Evolutionary conservation across 2,888 invertebrate species (phyloP).

Genomic region (Choristoneura rosaceana): DNA sequence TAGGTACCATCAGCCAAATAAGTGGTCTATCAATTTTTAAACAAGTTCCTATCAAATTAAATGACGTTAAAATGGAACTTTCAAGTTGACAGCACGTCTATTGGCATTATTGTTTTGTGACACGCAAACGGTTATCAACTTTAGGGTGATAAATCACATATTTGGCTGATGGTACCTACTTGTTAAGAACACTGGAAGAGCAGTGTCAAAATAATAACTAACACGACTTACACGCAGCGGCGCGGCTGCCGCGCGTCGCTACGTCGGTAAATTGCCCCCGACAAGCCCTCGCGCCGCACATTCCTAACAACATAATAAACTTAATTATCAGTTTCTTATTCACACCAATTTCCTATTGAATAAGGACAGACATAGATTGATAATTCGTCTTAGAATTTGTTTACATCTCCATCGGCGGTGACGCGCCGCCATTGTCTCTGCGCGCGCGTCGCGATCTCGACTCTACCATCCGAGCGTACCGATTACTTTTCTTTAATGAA

Average conservation of each 20-base stretch:
- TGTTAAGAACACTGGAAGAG: neutral
- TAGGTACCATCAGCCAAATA: too few relatives aligned
- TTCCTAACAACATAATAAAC: constrained; percentile 39
- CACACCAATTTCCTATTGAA: constrained; percentile 37
- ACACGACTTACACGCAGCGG: neutral
- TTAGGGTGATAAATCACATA: too few relatives aligned
- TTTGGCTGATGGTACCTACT: too few relatives aligned
- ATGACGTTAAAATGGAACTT: too few relatives aligned
- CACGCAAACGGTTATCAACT: too few relatives aligned
- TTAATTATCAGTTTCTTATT: constrained; percentile 42
- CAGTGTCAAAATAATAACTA: neutral
- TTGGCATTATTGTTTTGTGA: too few relatives aligned
- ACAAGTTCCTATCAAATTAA: too few relatives aligned
- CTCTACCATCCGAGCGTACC: constrained; percentile 7
- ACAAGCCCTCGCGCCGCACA: constrained; percentile 11
- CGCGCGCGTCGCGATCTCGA: constrained; percentile 19
- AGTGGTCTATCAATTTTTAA: too few relatives aligned
- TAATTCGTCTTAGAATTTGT: constrained; percentile 42
- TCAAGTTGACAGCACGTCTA: too few relatives aligned
- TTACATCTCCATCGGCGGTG: constrained; percentile 41
- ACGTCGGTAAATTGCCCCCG: neutral
- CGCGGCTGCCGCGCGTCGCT: neutral
- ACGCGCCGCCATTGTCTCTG: constrained; percentile 36
- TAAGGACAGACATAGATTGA: constrained; percentile 41
- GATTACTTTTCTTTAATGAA: constrained; percentile 10